A percentile compares a stretch with the other conserved stretches of the same genome.
These are phyloP conservation scores for Anoura caudifer DNA, from an alignment of 2,113 vertebrate species.

Conservation along the genomic window DNA sequence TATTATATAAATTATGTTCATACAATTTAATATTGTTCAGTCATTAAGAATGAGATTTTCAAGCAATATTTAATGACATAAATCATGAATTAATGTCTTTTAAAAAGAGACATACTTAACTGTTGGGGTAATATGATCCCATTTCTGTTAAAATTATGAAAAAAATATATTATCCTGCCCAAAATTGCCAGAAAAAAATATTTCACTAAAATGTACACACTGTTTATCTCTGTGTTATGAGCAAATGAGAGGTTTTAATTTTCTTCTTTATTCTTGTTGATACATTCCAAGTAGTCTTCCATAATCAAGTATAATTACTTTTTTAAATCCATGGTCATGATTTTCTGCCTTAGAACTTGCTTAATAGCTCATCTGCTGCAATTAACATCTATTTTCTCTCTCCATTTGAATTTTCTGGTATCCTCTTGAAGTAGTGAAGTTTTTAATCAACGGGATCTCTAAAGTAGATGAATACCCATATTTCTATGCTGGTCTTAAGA, in stretches of 20 bases:
- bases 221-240: not conserved
- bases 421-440: not conserved
- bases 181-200: not conserved
- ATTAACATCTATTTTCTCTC: not conserved
- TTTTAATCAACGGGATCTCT: not conserved
- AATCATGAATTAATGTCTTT: not conserved
- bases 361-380: not conserved
- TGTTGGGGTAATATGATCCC: not conserved
- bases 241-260: not conserved
- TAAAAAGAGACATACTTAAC: not conserved
- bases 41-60: not conserved
- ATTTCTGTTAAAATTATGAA: not conserved
- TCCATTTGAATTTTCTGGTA: slow-evolving; percentile 4
- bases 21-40: not conserved
- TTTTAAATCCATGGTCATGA: not conserved
- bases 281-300: not conserved
- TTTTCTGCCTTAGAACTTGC: not conserved
- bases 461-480: not conserved
- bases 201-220: not conserved
- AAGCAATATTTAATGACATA: not conserved
- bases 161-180: not conserved
- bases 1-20: not conserved
- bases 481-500: not conserved
- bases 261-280: not conserved
- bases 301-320: not conserved